Base-by-base conservation (phyloP, 2,797 vertebrate genomes). In the Lacerta viridis region DNA sequence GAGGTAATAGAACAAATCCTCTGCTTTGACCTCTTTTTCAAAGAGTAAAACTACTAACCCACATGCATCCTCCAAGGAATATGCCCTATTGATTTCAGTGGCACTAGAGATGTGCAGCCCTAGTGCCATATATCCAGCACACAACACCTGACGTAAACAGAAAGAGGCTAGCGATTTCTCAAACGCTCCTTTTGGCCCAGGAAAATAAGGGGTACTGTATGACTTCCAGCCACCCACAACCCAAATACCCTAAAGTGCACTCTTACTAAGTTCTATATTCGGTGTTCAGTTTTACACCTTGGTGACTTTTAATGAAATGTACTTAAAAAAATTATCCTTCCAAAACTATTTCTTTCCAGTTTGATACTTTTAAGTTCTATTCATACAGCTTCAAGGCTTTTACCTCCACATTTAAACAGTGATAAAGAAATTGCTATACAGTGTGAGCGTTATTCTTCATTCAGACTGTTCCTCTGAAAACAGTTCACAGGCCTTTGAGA, bases 381-480 rank as follows among this genome's bases (percentile, higher is more conserved):
- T 93, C 88, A 64, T 66, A 76, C 43, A 74, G 71, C 43, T 85
- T 85, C 89, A 90, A 89, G 85, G 83, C 90, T 96, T 96, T 94
- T 93, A 95, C 87, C 91, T 91, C 78, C 0, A 0, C 88, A 91
- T 94, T 96, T 94, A 93, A 94, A 91, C 83, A 89, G 90, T 80
- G 92, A 94, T 92, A 93, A 93, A 95, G 95, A 96, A 96, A 96
- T 93, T 95, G 88, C 95, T 94, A 89, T 89, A 93, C 79, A 80
- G 94, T 94, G 93, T 95, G 94, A 92, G 84, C 89, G 89, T 89
- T 94, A 94, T 95, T 96, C 92, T 95, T 96, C 95, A 95, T 96
- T 96, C 95, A 96, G 93, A 96, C 89, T 92, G 92, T 93, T 94
- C 94, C 93, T 96, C 96, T 96, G 95, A 95, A 97, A 96, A 96